These are phyloP conservation scores for Jacana jacana DNA, from an alignment of 2,113 vertebrate species.

Conservation along the genomic window DNA sequence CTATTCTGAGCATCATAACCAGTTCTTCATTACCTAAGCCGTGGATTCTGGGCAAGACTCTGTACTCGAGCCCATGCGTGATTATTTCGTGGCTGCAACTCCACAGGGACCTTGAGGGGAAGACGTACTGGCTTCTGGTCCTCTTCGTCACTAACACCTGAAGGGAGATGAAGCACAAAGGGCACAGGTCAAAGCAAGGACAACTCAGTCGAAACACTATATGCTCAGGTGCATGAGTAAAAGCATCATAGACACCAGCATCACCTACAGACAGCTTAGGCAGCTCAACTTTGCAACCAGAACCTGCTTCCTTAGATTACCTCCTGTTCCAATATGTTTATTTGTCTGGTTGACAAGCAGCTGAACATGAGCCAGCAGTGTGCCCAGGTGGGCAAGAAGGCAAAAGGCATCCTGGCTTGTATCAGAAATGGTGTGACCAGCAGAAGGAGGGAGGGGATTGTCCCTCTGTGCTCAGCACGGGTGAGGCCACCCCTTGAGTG, in stretches of 20 bases:
- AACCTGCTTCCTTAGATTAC: neutral
- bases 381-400: too few relatives aligned
- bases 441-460: too few relatives aligned
- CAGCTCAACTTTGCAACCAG: neutral
- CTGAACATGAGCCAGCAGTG: too few relatives aligned
- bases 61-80: conserved; percentile 95
- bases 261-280: neutral
- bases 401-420: too few relatives aligned
- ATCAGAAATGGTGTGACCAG: too few relatives aligned
- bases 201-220: neutral
- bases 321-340: neutral
- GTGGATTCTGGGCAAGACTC: conserved; percentile 94
- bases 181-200: neutral
- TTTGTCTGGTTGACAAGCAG: too few relatives aligned
- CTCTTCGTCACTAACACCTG: conserved; percentile 96
- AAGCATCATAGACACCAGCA: neutral
- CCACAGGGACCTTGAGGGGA: conserved; percentile 92
- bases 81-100: conserved; percentile 93
- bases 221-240: neutral
- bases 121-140: conserved; percentile 97
- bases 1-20: neutral
- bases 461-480: too few relatives aligned
- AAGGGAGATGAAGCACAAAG: neutral
- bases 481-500: too few relatives aligned
- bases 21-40: conserved; percentile 84